phyloP scores from a whole-genome alignment of 92 coral and sea anemone genomes.

The Virgularia gustaviana region DNA sequence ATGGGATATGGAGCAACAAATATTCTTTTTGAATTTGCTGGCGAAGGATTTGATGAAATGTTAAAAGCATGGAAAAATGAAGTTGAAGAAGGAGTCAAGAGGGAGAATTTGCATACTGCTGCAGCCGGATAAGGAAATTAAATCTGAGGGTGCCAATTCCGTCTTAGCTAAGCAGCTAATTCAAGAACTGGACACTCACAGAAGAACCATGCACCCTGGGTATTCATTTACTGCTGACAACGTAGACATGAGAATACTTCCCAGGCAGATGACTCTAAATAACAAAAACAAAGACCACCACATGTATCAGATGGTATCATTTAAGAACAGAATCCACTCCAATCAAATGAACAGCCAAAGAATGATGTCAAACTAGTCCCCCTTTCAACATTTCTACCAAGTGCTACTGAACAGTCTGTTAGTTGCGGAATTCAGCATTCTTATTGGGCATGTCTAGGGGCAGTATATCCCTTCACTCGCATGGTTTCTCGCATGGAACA shows the following conservation, averaged over 20 bases:
- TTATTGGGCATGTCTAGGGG: conserved; percentile 48
- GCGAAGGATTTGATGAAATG: conserved; percentile 50
- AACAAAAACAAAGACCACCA: conserved; percentile 54
- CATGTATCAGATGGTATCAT: conserved; percentile 46
- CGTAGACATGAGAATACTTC: conserved; percentile 37
- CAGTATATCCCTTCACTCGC: conserved; percentile 41
- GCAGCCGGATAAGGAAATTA: conserved; percentile 6
- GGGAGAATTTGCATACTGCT: conserved; percentile 28
- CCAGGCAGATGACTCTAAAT: conserved; percentile 46
- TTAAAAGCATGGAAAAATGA: conserved; percentile 40
- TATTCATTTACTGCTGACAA: conserved; percentile 62
- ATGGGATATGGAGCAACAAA: conserved; percentile 45
- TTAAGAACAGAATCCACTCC: conserved; percentile 39
- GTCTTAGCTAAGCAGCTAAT: conserved; percentile 28
- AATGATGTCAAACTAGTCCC: conserved; percentile 20
- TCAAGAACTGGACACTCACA: conserved; percentile 27
- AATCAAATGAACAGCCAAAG: conserved; percentile 19
- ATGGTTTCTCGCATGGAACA: conserved; percentile 38
- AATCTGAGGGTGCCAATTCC: conserved; percentile 20
- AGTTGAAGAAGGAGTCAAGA: no score
- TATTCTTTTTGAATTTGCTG: conserved; percentile 42
- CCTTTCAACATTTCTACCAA: conserved; percentile 52
- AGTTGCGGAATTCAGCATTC: conserved; percentile 34
- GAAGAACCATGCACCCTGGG: conserved; percentile 55
- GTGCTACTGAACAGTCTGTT: conserved; percentile 45